Conservation (phyloP, 2,113 vertebrate species). For the Aegithalos caudatus region DNA sequence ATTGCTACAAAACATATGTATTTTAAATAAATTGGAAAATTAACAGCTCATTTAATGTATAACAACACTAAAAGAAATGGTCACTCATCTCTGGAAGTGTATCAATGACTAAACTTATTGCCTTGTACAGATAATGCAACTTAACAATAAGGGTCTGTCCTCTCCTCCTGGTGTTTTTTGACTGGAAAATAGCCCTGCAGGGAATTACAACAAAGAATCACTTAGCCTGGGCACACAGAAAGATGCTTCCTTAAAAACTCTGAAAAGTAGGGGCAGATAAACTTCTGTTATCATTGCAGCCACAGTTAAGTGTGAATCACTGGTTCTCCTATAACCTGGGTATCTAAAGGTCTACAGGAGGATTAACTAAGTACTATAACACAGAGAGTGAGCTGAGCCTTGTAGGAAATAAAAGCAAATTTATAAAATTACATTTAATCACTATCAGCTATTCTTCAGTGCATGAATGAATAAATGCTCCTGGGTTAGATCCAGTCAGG, state of each 20-base stretch:
- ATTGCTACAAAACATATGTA: neutral
- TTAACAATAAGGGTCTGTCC: neutral
- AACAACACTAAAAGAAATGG: neutral
- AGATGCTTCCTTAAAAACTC: neutral
- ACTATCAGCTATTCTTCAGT: neutral
- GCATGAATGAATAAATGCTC: neutral
- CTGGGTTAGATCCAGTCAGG: conserved; percentile 18
- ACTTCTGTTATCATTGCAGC: neutral
- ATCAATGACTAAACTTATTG: neutral
- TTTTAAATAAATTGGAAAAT: neutral
- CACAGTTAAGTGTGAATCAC: neutral
- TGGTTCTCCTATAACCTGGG: neutral
- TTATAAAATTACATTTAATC: conserved; percentile 3
- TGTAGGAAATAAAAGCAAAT: neutral
- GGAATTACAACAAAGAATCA: neutral
- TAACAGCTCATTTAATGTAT: neutral
- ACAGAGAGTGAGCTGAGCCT: neutral
- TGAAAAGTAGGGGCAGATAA: neutral
- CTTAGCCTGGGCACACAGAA: neutral
- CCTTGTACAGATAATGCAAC: neutral
- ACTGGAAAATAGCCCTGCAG: neutral
- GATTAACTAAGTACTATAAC: neutral
- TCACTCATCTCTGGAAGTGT: neutral
- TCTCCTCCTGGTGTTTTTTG: conserved; percentile 22
- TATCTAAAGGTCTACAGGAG: neutral